Base-by-base conservation (phyloP, 2,888 invertebrate genomes). In the Troglohyphantes excavatus region DNA sequence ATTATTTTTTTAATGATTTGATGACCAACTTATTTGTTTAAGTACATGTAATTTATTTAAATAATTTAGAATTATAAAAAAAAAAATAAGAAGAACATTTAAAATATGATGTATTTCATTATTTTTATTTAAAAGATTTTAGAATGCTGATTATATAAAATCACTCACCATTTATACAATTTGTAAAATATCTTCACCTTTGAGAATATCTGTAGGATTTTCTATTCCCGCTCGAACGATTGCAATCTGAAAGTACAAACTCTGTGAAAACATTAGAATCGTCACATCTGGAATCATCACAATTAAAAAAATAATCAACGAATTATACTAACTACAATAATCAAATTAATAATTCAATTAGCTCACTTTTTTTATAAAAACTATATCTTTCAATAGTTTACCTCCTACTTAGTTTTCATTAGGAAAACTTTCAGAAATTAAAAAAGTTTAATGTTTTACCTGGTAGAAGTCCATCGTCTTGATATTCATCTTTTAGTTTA, bases 181-280 rank as follows among this genome's bases (percentile, higher is more conserved):
- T 67, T 29, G 19, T 17, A 53, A n/a, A 67, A 68, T 19, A 73
- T 33, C 78, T 88, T 88, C 88, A 88, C 81, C 88, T 88, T 46
- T 88, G 88, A 21, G 88, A 88, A 43, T 88, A 88, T 75, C 88
- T 65, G 39, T 88, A 81, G 21, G 81, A 82, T 75, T 88, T 88
- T 82, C 88, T 88, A 23, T 73, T 73, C n/a, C 82, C 82, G 21
- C 82, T 81, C 5, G 88, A 82, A 26, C 72, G 88, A 75, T 39
- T 82, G 61, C 88, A 88, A 61, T 88, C 88, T 88, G 53, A 43
- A 79, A 33, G 33, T 53, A 43, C 19, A 7, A 65, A 70, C 6
- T 7, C 1, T 27, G 46, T 65, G 13, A 53, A 81, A 68, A 61
- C 21, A 6, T 29, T 19, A 29, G 61, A 27, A 26, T 53, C n/a